Base-by-base conservation (phyloP, 2,113 vertebrate genomes). In the Phodopus roborovskii region DNA sequence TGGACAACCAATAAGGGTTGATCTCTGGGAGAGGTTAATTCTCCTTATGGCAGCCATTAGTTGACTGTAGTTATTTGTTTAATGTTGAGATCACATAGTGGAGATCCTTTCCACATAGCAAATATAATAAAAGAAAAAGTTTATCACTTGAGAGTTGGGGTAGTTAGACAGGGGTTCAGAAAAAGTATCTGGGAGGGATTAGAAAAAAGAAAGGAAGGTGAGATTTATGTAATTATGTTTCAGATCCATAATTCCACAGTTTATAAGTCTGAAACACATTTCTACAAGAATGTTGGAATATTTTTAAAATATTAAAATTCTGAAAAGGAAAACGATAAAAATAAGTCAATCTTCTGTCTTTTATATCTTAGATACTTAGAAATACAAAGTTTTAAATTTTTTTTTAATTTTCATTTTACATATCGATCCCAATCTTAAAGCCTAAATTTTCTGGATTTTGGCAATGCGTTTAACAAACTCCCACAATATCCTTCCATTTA, bases 331-430 rank as follows among this genome's bases (percentile, higher is more conserved):
- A 78, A 10, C 36, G 77, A 75, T 48, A 58, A 94, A 8, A 91
- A 85, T 84, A 81, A 88, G 9, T 64, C 30, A 83, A 78, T 6
- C 30, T 66, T 36, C 36, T 66, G 39, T 33, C 36, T 20, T 86
- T 94, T 94, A 77, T 66, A 83, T 81, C 45, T 70, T 64, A 70
- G 42, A 81, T 48, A 0, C 58, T 96, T 78, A 48, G 73, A 92
- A 84, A 90, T 42, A 33, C 1, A 73, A 86, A 53, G 5, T 82
- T 94, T 30, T 66, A 5, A 86, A 78, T 82, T 9, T 45, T 4
- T 45, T 45, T 45, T 45, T 45, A 4, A 45, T 45, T 45, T 45
- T 45, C 6, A 45, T 45, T 45, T 45, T 45, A 45, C 45, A 45
- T 45, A 45, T 45, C 45, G 6, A 45, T 45, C 45, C 45, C 45